Evolutionary conservation across 2,113 vertebrate species (phyloP).

Genomic region (Ceyx cyanopectus): DNA sequence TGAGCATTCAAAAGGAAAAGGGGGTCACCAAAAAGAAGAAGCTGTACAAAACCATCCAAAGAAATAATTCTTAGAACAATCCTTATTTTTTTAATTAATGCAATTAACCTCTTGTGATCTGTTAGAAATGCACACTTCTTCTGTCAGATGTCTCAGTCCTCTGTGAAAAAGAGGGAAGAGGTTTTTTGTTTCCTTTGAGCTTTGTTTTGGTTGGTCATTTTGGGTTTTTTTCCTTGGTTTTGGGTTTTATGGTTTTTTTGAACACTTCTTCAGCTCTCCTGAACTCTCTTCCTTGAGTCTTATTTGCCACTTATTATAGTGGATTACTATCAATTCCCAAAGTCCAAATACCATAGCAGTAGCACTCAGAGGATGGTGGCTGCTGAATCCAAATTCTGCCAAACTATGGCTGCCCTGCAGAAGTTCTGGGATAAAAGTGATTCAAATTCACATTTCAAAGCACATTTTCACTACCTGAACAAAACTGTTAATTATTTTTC

Average conservation of each 20-base stretch:
- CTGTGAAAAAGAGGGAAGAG: neutral
- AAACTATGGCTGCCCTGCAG: fast-evolving
- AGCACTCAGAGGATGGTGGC: neutral
- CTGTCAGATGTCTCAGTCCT: neutral
- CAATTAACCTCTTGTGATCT: neutral
- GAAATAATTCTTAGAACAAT: neutral
- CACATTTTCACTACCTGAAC: neutral
- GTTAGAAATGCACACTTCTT: neutral
- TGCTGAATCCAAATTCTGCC: neutral
- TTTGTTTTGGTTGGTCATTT: fast-evolving
- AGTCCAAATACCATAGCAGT: neutral
- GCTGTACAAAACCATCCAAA: neutral
- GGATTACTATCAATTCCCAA: neutral
- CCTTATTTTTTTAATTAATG: neutral
- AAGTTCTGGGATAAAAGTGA: neutral
- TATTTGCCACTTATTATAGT: neutral
- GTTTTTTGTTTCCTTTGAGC: neutral
- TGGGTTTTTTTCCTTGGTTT: neutral
- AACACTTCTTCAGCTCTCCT: neutral
- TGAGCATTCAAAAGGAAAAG: neutral
- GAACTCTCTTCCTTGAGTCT: neutral
- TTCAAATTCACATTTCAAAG: neutral
- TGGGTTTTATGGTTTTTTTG: neutral
- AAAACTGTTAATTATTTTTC: neutral
- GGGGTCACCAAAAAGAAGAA: neutral